Base-by-base conservation (phyloP, 2,797 vertebrate species). In the Meriones psammophilus region DNA sequence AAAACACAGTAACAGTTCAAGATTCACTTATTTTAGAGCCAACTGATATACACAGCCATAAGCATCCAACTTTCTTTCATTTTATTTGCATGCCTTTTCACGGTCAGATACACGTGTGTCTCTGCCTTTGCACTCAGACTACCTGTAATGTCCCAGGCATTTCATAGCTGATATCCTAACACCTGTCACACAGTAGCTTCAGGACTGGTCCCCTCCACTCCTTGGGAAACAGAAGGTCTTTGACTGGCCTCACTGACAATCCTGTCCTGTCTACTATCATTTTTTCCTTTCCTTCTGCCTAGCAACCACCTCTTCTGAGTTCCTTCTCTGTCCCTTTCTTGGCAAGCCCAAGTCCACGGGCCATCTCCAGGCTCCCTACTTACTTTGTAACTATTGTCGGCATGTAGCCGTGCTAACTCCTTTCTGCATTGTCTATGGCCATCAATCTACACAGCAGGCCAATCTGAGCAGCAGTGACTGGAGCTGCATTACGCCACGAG, bases 381-480 rank as follows among this genome's bases (percentile, higher is more conserved):
- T 80, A 24, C 69, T 96, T 90, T 80, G 15, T 95, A 76, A 94
- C 86, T 85, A 87, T 92, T 95, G 92, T 80, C 92, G 26, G 10
- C n/a, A 88, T 18, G 18, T 8, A 39, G 28, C 13, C 87, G 22
- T 46, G 10, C 1, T 71, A 15, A 46, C 30, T 50, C n/a, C 20
- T 85, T 73, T 66, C 80, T 33, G 5, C 14, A 14, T 9, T 42
- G 9, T 81, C 42, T 17, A 1, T 39, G 26, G 10, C 64, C 62
- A 56, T 54, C 74, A 81, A 71, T 87, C 60, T 18, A 58, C 2
- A 73, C 12, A 26, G 9, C n/a, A 68, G 50, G 36, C 60, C 87
- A 88, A 22, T 18, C 3, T 18, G 33, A 81, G 22, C 42, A 54
- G 2, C 9, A 69, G 30, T 10, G 4, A 80, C 26, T 13, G 28